Evolutionary conservation across 1,140 invertebrate species (phyloP).

Genomic region (Harlomillsia oculata): DNA sequence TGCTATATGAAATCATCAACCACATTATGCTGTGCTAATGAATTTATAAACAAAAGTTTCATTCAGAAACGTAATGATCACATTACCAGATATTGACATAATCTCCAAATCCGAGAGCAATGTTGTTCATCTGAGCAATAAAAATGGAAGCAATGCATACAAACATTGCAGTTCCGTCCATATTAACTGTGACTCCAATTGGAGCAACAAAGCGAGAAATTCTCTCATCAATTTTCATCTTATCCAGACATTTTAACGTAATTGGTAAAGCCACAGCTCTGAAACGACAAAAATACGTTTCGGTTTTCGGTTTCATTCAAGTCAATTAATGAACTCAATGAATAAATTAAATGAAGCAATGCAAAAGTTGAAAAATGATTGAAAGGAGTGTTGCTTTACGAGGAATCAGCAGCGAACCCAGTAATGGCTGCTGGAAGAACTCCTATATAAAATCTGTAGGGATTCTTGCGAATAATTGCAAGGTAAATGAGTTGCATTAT

Average conservation of each 20-base stretch:
- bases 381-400: too few species aligned
- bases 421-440: slow-evolving; percentile 77
- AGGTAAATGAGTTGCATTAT: slow-evolving; percentile 72
- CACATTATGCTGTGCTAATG: neutral
- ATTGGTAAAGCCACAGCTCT: slow-evolving; percentile 89
- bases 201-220: slow-evolving; percentile 85
- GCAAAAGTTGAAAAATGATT: too few species aligned
- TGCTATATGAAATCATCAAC: slow-evolving; percentile 43
- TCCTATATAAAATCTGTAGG: slow-evolving; percentile 73
- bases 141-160: slow-evolving; percentile 80
- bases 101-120: slow-evolving; percentile 65
- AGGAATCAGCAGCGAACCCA: slow-evolving; percentile 84
- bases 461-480: slow-evolving; percentile 71
- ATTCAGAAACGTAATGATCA: slow-evolving; percentile 26
- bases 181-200: slow-evolving; percentile 57
- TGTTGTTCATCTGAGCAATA: slow-evolving; percentile 81
- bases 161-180: slow-evolving; percentile 90
- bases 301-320: too few species aligned
- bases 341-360: too few species aligned
- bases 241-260: slow-evolving; percentile 83
- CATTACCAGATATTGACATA: slow-evolving; percentile 69
- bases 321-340: too few species aligned
- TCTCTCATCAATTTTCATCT: slow-evolving; percentile 68
- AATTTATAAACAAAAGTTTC: neutral
- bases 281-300: slow-evolving; percentile 1